Evolutionary conservation across 2,888 invertebrate species (phyloP).

Genomic region (Escarpia spicata): DNA sequence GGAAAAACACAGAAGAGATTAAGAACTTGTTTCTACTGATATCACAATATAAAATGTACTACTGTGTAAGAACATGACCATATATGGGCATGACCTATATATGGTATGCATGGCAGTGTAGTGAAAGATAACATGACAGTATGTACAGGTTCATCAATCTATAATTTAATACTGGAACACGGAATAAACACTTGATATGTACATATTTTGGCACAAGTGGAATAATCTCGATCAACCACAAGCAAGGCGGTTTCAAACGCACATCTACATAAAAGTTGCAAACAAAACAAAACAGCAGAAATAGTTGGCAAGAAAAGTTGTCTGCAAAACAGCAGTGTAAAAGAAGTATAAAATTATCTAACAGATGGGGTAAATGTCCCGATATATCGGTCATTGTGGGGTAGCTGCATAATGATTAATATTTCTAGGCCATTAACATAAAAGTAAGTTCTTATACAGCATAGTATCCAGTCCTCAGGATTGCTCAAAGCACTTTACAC

Average conservation of each 20-base stretch:
- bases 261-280: not conserved
- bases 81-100: too few species aligned
- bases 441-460: too few species aligned
- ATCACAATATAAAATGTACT: not conserved
- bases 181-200: slow-evolving; percentile 11
- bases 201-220: slow-evolving; percentile 13
- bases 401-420: too few species aligned
- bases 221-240: not conserved
- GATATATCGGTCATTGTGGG: not conserved
- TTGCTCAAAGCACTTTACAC: too few species aligned
- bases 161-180: slow-evolving; percentile 3
- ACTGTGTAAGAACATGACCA: not conserved
- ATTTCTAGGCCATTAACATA: too few species aligned
- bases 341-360: not conserved
- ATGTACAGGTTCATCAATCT: not conserved
- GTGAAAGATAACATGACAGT: not conserved
- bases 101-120: not conserved
- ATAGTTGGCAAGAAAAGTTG: not conserved
- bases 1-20: not conserved
- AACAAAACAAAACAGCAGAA: not conserved
- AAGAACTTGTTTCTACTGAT: too few species aligned
- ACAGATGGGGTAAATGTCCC: not conserved
- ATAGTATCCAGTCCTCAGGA: too few species aligned
- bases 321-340: not conserved
- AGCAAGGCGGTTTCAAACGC: not conserved